These are phyloP conservation scores for Ficedula albicollis DNA, from an alignment of 2,797 vertebrate species.

Conservation along the genomic window DNA sequence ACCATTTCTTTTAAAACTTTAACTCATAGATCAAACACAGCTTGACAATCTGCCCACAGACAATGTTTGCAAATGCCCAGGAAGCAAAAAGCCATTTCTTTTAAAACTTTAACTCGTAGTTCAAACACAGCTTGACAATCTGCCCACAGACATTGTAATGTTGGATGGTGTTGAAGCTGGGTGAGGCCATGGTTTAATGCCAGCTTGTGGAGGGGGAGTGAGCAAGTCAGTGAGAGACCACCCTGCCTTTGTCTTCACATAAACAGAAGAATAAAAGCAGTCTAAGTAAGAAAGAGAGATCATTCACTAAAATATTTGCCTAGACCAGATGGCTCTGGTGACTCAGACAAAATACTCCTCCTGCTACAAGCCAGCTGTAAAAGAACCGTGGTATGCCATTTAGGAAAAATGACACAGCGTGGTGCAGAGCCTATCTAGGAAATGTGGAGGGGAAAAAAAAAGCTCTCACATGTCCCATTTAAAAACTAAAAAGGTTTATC, in stretches of 20 bases:
- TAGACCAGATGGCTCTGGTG: conserved; percentile 50
- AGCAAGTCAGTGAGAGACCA: not conserved
- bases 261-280: not conserved
- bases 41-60: too few species aligned
- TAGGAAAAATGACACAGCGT: not conserved
- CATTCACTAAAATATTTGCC: conserved; percentile 37
- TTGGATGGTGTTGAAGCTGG: not conserved
- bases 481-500: not conserved
- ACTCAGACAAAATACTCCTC: conserved; percentile 30
- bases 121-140: not conserved
- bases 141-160: not conserved
- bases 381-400: not conserved
- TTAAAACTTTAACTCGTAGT: not conserved
- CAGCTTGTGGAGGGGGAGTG: not conserved
- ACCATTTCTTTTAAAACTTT: too few species aligned
- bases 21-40: too few species aligned
- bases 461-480: not conserved
- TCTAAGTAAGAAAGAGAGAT: not conserved
- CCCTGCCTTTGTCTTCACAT: not conserved
- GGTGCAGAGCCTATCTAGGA: not conserved
- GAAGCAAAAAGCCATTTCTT: not conserved
- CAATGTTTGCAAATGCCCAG: not conserved
- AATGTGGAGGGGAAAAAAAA: not conserved
- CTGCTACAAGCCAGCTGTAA: not conserved
- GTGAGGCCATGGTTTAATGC: not conserved